A percentile compares a stretch with the other conserved stretches of the same genome.
phyloP scores from a whole-genome alignment of 2,113 vertebrate species.

The Jacana jacana region DNA sequence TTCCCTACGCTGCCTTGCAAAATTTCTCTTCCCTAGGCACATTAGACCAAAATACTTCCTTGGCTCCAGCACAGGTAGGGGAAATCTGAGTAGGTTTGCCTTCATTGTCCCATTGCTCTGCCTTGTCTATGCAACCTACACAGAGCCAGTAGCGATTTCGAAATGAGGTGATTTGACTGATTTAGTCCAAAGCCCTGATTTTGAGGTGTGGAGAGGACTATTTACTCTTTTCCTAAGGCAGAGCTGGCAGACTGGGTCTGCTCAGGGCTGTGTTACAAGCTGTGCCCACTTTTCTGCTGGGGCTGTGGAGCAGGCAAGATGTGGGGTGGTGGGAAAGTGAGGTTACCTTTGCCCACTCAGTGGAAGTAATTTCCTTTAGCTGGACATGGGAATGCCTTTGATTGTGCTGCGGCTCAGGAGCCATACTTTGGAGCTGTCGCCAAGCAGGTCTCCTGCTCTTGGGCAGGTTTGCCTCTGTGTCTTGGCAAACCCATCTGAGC shows the following conservation, averaged over 20 bases:
- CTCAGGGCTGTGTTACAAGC: not conserved
- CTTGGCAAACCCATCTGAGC: not conserved
- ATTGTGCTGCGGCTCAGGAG: not conserved
- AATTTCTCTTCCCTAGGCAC: not conserved
- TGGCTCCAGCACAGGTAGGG: rapidly evolving
- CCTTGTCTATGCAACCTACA: not conserved
- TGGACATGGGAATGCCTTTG: not conserved
- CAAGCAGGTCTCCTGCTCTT: rapidly evolving
- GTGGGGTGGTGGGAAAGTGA: not conserved
- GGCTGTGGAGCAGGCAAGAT: not conserved
- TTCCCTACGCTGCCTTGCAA: not conserved
- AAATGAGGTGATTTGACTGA: not conserved
- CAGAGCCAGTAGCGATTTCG: rapidly evolving
- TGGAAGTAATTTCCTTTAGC: not conserved
- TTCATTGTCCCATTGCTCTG: not conserved
- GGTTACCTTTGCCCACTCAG: not conserved
- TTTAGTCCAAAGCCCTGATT: not conserved
- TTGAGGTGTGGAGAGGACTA: not conserved
- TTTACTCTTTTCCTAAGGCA: not conserved
- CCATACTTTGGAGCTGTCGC: not conserved
- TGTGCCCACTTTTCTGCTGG: not conserved
- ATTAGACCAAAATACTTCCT: not conserved
- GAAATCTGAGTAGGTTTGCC: not conserved
- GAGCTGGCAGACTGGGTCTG: not conserved
- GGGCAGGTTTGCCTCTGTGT: not conserved